Evolutionary conservation across 2,797 vertebrate genomes (phyloP).

Genomic region (Xerus rutilus): DNA sequence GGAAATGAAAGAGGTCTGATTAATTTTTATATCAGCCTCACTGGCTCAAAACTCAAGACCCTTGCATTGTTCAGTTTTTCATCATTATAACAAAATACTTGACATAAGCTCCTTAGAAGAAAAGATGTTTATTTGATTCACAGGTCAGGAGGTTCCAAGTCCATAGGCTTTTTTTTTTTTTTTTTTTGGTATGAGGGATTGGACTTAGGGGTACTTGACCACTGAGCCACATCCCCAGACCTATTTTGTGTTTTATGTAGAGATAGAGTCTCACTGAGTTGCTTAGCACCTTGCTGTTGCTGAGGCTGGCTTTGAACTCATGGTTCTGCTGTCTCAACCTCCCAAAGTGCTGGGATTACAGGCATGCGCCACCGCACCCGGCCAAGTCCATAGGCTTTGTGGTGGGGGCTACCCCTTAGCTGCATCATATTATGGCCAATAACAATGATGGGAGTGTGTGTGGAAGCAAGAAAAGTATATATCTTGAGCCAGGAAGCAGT

Average conservation of each 20-base stretch:
- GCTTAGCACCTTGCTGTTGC: no score
- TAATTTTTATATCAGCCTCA: not conserved
- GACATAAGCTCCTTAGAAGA: not conserved
- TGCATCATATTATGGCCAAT: not conserved
- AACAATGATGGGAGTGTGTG: not conserved
- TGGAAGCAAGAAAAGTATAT: not conserved
- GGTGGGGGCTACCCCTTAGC: not conserved
- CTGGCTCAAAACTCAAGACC: not conserved
- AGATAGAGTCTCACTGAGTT: no score
- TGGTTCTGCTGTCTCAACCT: no score
- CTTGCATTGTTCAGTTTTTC: not conserved
- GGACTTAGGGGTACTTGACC: no score
- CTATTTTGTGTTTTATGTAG: no score
- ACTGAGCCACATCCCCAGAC: no score
- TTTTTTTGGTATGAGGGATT: no score
- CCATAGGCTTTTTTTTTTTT: not conserved
- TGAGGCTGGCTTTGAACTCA: no score
- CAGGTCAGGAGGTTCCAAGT: not conserved
- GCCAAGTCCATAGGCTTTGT: not conserved
- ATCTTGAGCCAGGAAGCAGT: not conserved
- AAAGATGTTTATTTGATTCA: not conserved
- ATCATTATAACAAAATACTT: not conserved
- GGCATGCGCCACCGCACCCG: no score
- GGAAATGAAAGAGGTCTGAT: constrained; percentile 23
- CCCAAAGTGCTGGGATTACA: no score